Conservation (phyloP, 2,888 invertebrate genomes). For the Drosophila stalkeri region DNA sequence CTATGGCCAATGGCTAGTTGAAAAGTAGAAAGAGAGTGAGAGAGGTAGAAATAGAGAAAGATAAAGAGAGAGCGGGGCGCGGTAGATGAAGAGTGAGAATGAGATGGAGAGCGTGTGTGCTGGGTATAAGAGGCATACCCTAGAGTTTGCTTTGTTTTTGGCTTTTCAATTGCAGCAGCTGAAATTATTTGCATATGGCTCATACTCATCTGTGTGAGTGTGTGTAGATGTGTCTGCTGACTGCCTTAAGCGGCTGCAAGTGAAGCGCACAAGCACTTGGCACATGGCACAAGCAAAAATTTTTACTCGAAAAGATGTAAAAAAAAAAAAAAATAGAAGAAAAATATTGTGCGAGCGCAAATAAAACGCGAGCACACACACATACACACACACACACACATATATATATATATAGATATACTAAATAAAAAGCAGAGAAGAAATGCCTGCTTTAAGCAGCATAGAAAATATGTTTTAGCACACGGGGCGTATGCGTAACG, state of each 20-base stretch:
- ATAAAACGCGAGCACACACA: constrained; percentile 39
- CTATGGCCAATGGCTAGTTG: constrained; percentile 47
- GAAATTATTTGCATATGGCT: constrained; percentile 75
- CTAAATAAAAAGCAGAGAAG: not conserved
- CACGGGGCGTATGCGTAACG: constrained; percentile 17
- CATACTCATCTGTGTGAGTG: constrained; percentile 17
- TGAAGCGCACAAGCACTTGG: constrained; percentile 65
- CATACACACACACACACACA: constrained; percentile 4
- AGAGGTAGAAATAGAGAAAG: not conserved
- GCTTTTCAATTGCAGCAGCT: constrained; percentile 66
- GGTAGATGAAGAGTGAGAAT: not conserved
- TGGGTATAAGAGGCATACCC: not conserved
- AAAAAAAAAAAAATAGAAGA: constrained; percentile 50
- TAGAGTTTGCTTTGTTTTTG: constrained; percentile 46
- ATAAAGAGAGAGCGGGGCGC: not conserved
- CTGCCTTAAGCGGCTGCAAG: constrained; percentile 69
- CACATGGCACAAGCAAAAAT: constrained; percentile 65
- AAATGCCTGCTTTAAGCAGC: constrained; percentile 20
- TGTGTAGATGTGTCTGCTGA: constrained; percentile 25
- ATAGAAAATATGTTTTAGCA: constrained; percentile 10
- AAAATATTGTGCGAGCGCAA: constrained; percentile 41
- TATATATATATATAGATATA: not conserved
- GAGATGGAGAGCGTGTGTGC: not conserved
- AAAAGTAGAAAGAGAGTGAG: not conserved
- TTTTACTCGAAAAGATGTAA: constrained; percentile 51